Conservation (phyloP, 2,888 invertebrate genomes). For the Erebia aethiops region DNA sequence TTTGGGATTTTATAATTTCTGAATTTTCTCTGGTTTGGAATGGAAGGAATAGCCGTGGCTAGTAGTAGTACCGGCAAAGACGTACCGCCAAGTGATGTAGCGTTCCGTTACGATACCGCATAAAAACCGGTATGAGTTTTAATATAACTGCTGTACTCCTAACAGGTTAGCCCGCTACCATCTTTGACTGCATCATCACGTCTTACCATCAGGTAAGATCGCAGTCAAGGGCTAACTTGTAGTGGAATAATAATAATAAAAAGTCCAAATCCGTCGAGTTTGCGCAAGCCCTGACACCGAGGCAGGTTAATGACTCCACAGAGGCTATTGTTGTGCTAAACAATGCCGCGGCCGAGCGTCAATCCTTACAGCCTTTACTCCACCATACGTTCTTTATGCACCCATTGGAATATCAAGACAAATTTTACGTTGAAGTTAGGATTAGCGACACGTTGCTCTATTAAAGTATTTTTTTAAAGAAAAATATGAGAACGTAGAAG, state of each 20-base stretch:
- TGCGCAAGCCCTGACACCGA: constrained; percentile 57
- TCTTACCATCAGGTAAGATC: too few species aligned
- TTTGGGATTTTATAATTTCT: too few species aligned
- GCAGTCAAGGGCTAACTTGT: too few species aligned
- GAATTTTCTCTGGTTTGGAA: too few species aligned
- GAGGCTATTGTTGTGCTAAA: constrained; percentile 81
- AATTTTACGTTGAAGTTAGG: background rate
- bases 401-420: constrained; percentile 8
- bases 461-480: background rate
- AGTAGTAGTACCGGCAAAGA: too few species aligned
- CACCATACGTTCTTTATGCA: constrained; percentile 43
- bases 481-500: background rate
- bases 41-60: too few species aligned
- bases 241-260: background rate
- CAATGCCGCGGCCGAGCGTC: constrained; percentile 73
- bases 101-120: too few species aligned
- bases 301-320: constrained; percentile 80
- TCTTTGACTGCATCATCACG: too few species aligned
- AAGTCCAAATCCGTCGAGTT: background rate
- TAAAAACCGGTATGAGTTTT: too few species aligned
- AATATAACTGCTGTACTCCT: too few species aligned
- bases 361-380: constrained; percentile 72
- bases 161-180: too few species aligned
- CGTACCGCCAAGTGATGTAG: too few species aligned
- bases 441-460: background rate